Conservation (phyloP, 2,888 invertebrate genomes). For the Standfussiana lucernea region DNA sequence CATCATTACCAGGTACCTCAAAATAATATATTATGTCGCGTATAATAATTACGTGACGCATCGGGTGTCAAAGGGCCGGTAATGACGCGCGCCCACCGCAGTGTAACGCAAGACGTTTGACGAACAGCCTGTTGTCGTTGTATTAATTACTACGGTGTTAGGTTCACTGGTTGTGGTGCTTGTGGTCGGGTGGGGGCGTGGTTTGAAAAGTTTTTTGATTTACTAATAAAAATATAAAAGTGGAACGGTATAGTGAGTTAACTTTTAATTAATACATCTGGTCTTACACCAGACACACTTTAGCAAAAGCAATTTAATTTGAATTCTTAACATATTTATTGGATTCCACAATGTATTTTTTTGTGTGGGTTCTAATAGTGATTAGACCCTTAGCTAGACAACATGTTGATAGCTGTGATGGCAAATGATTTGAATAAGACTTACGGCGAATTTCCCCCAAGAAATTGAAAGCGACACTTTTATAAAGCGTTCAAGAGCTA, state of each 20-base stretch:
- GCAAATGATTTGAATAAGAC: background rate
- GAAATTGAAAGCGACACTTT: background rate
- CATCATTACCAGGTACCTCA: constrained; percentile 41
- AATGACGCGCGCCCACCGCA: constrained; percentile 65
- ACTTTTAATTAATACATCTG: background rate
- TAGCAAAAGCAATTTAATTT: background rate
- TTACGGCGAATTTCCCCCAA: background rate
- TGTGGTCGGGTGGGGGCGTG: background rate
- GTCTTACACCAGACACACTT: background rate
- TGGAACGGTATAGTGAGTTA: background rate
- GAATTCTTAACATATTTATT: background rate
- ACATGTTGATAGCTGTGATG: background rate
- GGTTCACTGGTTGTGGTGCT: constrained; percentile 14
- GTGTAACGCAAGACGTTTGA: constrained; percentile 66
- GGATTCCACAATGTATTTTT: background rate
- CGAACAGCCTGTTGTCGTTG: constrained; percentile 28
- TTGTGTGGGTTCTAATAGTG: background rate
- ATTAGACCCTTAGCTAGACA: background rate
- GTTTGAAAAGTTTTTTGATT: background rate
- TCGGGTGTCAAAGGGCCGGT: constrained; percentile 72
- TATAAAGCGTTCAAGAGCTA: background rate
- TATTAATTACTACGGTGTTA: constrained; percentile 49
- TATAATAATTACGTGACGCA: constrained; percentile 51
- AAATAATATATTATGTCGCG: constrained; percentile 47
- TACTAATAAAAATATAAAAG: background rate